Conservation (phyloP, 2,797 vertebrate genomes). For the Argyrosomus regius region DNA sequence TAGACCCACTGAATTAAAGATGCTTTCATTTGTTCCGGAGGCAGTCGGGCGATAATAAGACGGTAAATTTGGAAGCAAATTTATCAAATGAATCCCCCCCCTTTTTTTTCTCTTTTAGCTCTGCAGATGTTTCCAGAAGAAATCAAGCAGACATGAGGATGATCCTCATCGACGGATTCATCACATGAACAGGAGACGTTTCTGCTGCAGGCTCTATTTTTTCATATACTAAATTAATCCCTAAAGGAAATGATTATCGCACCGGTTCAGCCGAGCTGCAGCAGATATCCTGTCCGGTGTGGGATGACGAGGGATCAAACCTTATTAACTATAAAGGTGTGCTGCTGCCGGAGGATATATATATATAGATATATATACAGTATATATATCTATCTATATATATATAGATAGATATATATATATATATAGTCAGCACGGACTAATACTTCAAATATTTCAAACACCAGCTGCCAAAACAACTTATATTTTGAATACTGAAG, state of each 20-base stretch:
- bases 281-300: not conserved
- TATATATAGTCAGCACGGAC: not conserved
- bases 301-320: not conserved
- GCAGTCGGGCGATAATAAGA: not conserved
- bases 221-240: conserved; percentile 16
- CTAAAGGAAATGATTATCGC: not conserved
- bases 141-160: not conserved
- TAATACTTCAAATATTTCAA: not conserved
- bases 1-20: conserved; percentile 25
- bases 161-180: conserved; percentile 3
- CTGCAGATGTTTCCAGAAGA: conserved; percentile 11
- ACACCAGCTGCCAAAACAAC: not conserved
- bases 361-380: too few relatives aligned
- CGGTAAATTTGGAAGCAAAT: not conserved
- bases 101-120: conserved; percentile 12
- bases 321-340: not conserved
- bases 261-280: not conserved
- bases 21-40: not conserved
- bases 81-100: not conserved
- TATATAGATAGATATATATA: too few relatives aligned
- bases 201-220: conserved; percentile 19
- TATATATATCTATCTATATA: too few relatives aligned
- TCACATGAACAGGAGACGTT: not conserved
- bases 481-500: not conserved
- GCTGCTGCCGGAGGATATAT: not conserved